Conservation (phyloP, 2,113 vertebrate genomes). For the Sorex araneus region DNA sequence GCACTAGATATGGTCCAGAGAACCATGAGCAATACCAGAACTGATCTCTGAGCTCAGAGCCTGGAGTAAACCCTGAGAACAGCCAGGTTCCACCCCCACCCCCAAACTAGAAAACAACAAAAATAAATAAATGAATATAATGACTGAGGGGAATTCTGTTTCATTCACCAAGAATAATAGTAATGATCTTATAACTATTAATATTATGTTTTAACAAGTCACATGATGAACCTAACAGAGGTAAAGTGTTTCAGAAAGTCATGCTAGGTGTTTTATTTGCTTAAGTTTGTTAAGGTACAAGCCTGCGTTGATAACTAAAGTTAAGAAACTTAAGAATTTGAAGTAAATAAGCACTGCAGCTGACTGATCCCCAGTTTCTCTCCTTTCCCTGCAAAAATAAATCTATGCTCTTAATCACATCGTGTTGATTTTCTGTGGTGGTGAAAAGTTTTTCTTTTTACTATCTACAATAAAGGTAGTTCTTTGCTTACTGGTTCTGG, state of each 20-base stretch:
- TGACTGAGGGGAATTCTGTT: too few relatives aligned
- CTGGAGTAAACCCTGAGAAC: too few relatives aligned
- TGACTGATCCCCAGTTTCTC: neutral
- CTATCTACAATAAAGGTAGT: conserved; percentile 78
- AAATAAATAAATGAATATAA: too few relatives aligned
- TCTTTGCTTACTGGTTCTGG: conserved; percentile 86
- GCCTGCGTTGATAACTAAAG: neutral
- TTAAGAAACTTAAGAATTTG: conserved; percentile 10
- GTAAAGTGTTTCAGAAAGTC: conserved; percentile 21
- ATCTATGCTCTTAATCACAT: neutral
- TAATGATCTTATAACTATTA: neutral
- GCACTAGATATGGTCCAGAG: too few relatives aligned
- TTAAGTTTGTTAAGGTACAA: conserved; percentile 1
- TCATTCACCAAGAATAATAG: neutral
- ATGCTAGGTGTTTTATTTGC: neutral
- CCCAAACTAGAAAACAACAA: too few relatives aligned
- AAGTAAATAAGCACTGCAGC: neutral
- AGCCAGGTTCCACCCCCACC: too few relatives aligned
- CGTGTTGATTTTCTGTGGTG: conserved; percentile 7
- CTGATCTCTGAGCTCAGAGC: too few relatives aligned
- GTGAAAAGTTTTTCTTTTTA: conserved; percentile 71
- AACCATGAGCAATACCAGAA: too few relatives aligned
- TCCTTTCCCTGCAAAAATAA: neutral
- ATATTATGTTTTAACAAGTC: neutral
- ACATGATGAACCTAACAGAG: neutral